phyloP scores from a whole-genome alignment of 64 coral and sea anemone genomes.

The Montipora efflorescens region DNA sequence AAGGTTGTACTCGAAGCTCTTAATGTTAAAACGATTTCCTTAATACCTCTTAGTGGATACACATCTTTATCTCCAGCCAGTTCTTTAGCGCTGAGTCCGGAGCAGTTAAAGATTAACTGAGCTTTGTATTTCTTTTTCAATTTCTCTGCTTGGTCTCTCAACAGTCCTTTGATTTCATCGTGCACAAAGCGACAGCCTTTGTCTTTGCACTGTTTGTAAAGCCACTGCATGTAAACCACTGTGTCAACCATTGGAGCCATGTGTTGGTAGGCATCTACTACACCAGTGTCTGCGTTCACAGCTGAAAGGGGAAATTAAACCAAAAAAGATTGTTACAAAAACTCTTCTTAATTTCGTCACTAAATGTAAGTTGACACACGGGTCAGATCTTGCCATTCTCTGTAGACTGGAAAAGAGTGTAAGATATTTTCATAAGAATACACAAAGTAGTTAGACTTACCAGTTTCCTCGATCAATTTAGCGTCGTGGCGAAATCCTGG shows the following conservation, averaged over 20 bases:
- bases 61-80: conserved; percentile 52
- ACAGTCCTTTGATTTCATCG: conserved; percentile 43
- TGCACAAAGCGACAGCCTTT: conserved; percentile 57
- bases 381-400: background rate
- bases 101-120: conserved; percentile 39
- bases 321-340: background rate
- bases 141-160: conserved; percentile 45
- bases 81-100: conserved; percentile 49
- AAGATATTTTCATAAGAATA: too few relatives aligned
- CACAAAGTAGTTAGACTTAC: background rate
- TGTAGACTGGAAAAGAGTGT: background rate
- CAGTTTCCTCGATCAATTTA: conserved; percentile 40
- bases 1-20: too few relatives aligned
- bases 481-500: conserved; percentile 45
- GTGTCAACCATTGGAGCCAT: conserved; percentile 66
- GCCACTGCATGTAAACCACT: conserved; percentile 67
- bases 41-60: conserved; percentile 51
- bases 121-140: conserved; percentile 55
- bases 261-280: conserved; percentile 62
- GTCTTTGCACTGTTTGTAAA: conserved; percentile 65
- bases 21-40: too few relatives aligned
- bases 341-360: background rate
- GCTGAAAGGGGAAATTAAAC: background rate
- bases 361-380: too few relatives aligned
- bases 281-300: conserved; percentile 46